Conservation (phyloP, 2,797 vertebrate species). For the Manis javanica region DNA sequence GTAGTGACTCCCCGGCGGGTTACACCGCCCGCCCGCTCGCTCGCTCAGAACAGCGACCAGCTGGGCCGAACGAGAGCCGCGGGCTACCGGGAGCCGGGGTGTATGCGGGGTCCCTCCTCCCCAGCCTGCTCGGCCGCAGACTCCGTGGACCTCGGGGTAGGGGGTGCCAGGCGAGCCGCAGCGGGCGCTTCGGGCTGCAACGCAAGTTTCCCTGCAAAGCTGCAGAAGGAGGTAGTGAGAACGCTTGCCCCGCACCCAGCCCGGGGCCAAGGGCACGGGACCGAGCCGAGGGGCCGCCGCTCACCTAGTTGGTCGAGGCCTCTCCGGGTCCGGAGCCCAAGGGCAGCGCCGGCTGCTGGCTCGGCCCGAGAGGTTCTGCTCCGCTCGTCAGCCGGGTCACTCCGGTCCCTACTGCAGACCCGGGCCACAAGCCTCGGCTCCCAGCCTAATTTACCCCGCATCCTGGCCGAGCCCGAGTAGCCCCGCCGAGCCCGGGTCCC, state of each 20-base stretch:
- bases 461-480: background rate
- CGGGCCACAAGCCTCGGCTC: background rate
- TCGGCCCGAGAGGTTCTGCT: constrained; percentile 26
- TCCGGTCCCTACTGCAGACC: background rate
- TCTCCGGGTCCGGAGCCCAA: background rate
- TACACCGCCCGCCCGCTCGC: background rate
- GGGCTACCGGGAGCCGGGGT: background rate
- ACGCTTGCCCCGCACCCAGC: background rate
- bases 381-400: background rate
- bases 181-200: constrained; percentile 20
- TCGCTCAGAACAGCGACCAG: background rate
- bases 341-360: background rate
- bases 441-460: background rate
- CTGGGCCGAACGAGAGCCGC: background rate
- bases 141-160: background rate
- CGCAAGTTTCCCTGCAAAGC: constrained; percentile 71
- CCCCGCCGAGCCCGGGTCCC: background rate
- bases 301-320: background rate
- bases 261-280: background rate
- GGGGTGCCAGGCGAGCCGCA: background rate
- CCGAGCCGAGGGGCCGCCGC: background rate
- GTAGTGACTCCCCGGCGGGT: background rate
- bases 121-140: background rate
- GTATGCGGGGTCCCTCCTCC: background rate
- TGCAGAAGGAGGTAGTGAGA: background rate